Conservation (phyloP, 2,113 vertebrate species). For the Cyanoliseus patagonus region DNA sequence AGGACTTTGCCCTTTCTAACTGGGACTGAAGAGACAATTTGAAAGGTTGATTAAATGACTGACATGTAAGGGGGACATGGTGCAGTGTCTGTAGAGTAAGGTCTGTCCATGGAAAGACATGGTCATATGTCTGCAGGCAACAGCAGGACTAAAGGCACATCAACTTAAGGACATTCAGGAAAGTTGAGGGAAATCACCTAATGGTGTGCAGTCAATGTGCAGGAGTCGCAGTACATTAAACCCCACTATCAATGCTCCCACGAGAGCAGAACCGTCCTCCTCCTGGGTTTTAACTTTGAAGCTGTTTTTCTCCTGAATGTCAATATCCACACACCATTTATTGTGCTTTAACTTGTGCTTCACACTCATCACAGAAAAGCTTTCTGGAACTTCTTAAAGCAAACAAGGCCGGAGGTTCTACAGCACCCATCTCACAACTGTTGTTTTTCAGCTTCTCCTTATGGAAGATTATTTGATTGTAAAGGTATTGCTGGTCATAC, state of each 20-base stretch:
- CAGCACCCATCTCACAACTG: not conserved
- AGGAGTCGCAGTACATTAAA: not conserved
- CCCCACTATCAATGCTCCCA: not conserved
- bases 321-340: conserved; percentile 10
- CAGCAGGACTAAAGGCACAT: not conserved
- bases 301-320: not conserved
- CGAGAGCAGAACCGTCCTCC: not conserved
- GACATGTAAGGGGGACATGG: not conserved
- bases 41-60: conserved; percentile 54
- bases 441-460: not conserved
- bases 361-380: not conserved
- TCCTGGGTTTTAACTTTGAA: not conserved
- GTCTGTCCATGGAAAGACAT: not conserved
- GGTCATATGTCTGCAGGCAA: not conserved
- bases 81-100: not conserved
- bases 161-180: not conserved
- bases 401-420: not conserved
- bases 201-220: not conserved
- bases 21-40: not conserved
- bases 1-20: conserved; percentile 26
- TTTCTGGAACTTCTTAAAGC: not conserved
- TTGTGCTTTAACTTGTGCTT: not conserved
- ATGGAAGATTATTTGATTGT: not conserved
- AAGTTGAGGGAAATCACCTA: not conserved
- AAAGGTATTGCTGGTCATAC: not conserved